Percentiles rank a stretch among this genome's conserved stretches.
Conservation (phyloP, 2,888 invertebrate genomes). For the Branchellion lobata region DNA sequence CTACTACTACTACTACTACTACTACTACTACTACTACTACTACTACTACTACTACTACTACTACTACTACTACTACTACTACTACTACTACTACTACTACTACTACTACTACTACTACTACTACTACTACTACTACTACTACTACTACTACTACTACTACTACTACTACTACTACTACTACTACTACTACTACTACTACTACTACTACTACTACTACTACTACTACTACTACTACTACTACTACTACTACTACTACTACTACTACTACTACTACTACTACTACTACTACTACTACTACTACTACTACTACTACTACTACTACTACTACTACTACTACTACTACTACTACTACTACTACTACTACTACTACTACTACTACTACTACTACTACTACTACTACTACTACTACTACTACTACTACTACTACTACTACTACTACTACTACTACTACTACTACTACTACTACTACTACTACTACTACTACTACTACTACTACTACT, state of each 20-base stretch:
- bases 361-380: constrained; percentile 93
- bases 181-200: constrained; percentile 70
- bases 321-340: constrained; percentile 73
- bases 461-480: constrained; percentile 79
- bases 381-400: constrained; percentile 70
- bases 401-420: constrained; percentile 99
- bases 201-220: constrained; percentile 98
- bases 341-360: constrained; percentile 98
- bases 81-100: constrained; percentile 91
- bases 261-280: constrained; percentile 97
- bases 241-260: constrained; percentile 73
- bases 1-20: constrained; percentile 91
- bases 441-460: constrained; percentile 88
- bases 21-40: constrained; percentile 95
- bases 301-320: constrained; percentile 90
- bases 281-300: constrained; percentile 93
- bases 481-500: constrained; percentile 94
- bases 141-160: constrained; percentile 91
- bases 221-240: constrained; percentile 94
- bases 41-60: constrained; percentile 72
- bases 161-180: constrained; percentile 96
- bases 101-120: constrained; percentile 78
- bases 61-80: constrained; percentile 97
- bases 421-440: constrained; percentile 90
- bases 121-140: constrained; percentile 94